Percentiles rank a stretch among this genome's conserved stretches.
phyloP scores from a whole-genome alignment of 2,888 invertebrate genomes.

The Cheiracanthium punctorium region DNA sequence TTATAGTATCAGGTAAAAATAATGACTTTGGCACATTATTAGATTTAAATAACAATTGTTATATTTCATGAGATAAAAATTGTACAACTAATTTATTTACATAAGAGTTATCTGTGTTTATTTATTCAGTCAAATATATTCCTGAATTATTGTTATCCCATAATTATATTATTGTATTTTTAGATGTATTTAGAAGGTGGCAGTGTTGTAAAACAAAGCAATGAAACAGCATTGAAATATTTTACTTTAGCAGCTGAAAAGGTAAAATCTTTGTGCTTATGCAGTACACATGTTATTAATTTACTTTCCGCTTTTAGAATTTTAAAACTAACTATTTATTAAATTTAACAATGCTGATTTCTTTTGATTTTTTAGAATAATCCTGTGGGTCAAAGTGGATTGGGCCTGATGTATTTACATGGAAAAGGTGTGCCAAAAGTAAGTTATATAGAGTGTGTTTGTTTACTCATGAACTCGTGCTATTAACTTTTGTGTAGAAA shows the following conservation, averaged over 20 bases:
- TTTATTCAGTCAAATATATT: too few species aligned
- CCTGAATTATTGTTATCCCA: too few species aligned
- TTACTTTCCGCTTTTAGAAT: too few species aligned
- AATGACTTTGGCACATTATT: too few species aligned
- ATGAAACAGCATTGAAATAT: conserved; percentile 94
- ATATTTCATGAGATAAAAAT: too few species aligned
- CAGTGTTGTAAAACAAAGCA: conserved; percentile 92
- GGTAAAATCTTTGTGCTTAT: conserved; percentile 72
- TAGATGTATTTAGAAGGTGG: conserved; percentile 97
- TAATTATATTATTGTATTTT: conserved; percentile 64
- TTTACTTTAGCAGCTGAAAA: conserved; percentile 96
- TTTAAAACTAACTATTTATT: too few species aligned
- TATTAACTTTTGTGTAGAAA: too few species aligned
- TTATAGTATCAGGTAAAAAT: too few species aligned
- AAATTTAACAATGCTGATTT: background rate
- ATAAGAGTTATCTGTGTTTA: too few species aligned
- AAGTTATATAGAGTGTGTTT: conserved; percentile 76
- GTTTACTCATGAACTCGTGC: background rate
- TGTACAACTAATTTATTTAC: too few species aligned
- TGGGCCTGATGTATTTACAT: conserved; percentile 97
- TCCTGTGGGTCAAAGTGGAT: conserved; percentile 96
- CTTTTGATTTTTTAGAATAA: conserved; percentile 82
- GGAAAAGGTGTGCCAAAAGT: conserved; percentile 92
- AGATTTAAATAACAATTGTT: too few species aligned
- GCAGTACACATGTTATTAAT: background rate